Conservation (phyloP, 1,140 invertebrate species). For the Diploscapter pachys region DNA sequence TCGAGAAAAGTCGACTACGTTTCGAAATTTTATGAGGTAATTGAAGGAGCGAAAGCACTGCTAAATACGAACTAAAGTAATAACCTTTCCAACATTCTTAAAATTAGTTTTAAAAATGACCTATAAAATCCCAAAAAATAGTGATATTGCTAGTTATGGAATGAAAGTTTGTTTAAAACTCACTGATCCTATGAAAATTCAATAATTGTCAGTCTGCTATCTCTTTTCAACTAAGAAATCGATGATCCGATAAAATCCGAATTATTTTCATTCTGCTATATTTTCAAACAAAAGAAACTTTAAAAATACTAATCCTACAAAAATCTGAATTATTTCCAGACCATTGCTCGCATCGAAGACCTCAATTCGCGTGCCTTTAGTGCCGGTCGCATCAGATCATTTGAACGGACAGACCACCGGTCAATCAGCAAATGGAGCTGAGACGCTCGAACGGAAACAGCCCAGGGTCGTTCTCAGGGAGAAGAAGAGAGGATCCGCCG, state of each 20-base stretch:
- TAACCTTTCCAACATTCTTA: too few species aligned
- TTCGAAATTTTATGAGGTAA: too few species aligned
- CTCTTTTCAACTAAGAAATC: too few species aligned
- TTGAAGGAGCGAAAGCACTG: too few species aligned
- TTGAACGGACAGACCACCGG: neutral
- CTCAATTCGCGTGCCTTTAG: neutral
- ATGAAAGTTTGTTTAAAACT: too few species aligned
- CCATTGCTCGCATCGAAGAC: slow-evolving; percentile 34
- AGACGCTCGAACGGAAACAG: slow-evolving; percentile 22
- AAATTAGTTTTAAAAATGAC: too few species aligned
- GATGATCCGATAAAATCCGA: too few species aligned
- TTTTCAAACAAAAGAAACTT: slow-evolving; percentile 1
- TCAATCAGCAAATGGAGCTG: slow-evolving; percentile 2
- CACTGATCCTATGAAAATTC: neutral
- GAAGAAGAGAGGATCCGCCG: slow-evolving; percentile 47
- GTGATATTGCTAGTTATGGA: too few species aligned
- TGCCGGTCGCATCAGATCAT: too few species aligned
- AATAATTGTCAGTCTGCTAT: neutral
- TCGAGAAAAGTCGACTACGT: too few species aligned
- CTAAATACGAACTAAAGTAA: too few species aligned
- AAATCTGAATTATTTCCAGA: slow-evolving; percentile 19
- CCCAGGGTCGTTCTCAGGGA: slow-evolving; percentile 50
- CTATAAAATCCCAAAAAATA: too few species aligned
- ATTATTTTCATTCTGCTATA: neutral
- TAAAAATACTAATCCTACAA: neutral